Conservation (phyloP, 1,140 invertebrate genomes). For the Solenopsis invicta region DNA sequence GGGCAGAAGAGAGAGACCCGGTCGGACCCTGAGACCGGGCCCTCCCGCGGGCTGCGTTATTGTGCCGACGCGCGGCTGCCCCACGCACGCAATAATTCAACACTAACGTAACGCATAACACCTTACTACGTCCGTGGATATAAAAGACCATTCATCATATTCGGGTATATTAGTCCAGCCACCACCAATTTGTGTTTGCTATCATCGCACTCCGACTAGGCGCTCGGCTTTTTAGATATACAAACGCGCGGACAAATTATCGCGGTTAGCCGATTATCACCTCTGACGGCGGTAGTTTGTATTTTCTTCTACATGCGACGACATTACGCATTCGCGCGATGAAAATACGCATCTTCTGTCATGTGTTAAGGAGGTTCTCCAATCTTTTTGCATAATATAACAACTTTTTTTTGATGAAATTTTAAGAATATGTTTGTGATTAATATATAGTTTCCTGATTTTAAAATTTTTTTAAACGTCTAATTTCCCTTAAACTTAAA, state of each 20-base stretch:
- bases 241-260: slow-evolving; percentile 57
- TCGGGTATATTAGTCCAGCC: slow-evolving; percentile 72
- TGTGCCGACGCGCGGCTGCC: slow-evolving; percentile 70
- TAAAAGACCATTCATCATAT: slow-evolving; percentile 81
- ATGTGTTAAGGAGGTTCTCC: not conserved
- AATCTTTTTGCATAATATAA: too few species aligned
- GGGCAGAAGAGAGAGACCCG: not conserved
- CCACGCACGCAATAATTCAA: slow-evolving; percentile 80
- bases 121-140: slow-evolving; percentile 69
- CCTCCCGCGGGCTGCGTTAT: slow-evolving; percentile 77
- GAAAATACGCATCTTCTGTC: not conserved
- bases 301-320: not conserved
- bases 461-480: too few species aligned
- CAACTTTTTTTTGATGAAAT: too few species aligned
- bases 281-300: not conserved
- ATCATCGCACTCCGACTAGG: slow-evolving; percentile 65
- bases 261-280: slow-evolving; percentile 42
- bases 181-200: slow-evolving; percentile 78
- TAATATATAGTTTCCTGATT: too few species aligned
- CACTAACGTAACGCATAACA: slow-evolving; percentile 77
- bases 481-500: too few species aligned
- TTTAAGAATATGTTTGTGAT: too few species aligned
- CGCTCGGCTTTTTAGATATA: slow-evolving; percentile 29
- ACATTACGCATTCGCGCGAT: not conserved
- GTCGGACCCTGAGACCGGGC: slow-evolving; percentile 18